These are phyloP conservation scores for Leptinotarsa tumamoca DNA, from an alignment of 2,888 invertebrate species.

Conservation along the genomic window DNA sequence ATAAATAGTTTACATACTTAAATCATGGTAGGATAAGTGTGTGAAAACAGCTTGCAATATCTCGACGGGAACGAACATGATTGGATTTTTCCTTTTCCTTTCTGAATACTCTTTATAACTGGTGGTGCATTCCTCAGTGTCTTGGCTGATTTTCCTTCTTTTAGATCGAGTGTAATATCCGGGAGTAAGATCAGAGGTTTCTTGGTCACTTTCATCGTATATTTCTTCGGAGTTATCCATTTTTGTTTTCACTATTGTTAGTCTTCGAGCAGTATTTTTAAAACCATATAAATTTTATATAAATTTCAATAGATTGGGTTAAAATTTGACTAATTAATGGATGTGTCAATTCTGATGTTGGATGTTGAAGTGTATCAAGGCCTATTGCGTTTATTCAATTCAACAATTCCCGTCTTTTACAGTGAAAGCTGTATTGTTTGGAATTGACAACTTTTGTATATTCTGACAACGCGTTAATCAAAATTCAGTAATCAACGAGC, in stretches of 20 bases:
- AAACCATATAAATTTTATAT: conserved; percentile 35
- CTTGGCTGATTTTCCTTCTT: conserved; percentile 49
- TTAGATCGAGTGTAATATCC: conserved; percentile 54
- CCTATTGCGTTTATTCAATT: conserved; percentile 4
- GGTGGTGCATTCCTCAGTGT: conserved; percentile 46
- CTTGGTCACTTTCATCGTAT: conserved; percentile 52
- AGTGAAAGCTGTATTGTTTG: no score
- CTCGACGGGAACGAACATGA: conserved; percentile 59
- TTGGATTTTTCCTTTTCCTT: conserved; percentile 55
- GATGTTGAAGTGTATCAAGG: background rate
- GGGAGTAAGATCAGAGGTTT: conserved; percentile 18
- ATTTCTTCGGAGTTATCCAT: conserved; percentile 52
- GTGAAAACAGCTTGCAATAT: conserved; percentile 57
- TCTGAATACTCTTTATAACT: conserved; percentile 30
- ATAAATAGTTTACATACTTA: conserved; percentile 51
- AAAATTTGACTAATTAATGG: conserved; percentile 40
- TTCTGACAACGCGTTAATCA: no score
- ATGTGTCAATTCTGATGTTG: conserved; percentile 40
- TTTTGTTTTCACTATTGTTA: conserved; percentile 7
- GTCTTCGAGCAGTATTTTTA: conserved; percentile 27
- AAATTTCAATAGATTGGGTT: conserved; percentile 33
- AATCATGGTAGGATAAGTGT: conserved; percentile 56
- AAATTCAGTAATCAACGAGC: no score
- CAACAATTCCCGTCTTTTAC: no score
- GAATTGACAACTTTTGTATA: no score